phyloP scores from a whole-genome alignment of 2,888 invertebrate genomes.

The Eupithecia vulgata region DNA sequence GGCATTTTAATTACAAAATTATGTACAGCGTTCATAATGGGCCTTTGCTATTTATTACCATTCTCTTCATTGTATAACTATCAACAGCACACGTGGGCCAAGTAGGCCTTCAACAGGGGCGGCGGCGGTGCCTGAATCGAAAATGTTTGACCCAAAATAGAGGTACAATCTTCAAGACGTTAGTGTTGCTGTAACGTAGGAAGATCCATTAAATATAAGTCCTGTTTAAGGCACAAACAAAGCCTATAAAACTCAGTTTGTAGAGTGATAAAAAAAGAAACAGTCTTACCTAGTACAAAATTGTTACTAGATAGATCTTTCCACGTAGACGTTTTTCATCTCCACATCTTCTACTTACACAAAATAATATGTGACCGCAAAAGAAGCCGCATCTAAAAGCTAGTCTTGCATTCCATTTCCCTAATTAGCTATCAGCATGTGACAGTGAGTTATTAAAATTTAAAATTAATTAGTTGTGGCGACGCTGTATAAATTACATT shows the following conservation, averaged over 20 bases:
- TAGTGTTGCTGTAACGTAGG: too few relatives aligned
- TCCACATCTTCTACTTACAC: not conserved
- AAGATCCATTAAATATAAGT: too few relatives aligned
- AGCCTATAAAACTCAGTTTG: not conserved
- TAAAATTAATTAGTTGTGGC: constrained; percentile 29
- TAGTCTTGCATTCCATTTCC: constrained; percentile 10
- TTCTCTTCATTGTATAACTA: constrained; percentile 3
- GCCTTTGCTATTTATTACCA: constrained; percentile 5
- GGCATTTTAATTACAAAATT: constrained; percentile 39
- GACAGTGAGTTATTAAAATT: constrained; percentile 30
- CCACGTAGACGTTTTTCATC: not conserved
- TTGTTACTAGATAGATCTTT: not conserved
- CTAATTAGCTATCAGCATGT: constrained; percentile 18
- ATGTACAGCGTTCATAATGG: constrained; percentile 24
- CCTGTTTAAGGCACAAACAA: not conserved
- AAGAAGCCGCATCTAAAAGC: not conserved
- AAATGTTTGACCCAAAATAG: not conserved
- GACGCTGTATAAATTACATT: constrained; percentile 35
- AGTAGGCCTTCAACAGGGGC: not conserved
- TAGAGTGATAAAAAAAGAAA: not conserved
- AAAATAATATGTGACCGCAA: not conserved
- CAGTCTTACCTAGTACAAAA: not conserved
- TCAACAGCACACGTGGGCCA: not conserved
- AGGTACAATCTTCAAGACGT: not conserved
- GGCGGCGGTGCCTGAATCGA: not conserved